phyloP scores from a whole-genome alignment of 2,888 invertebrate genomes.

The Nephrotoma appendiculata region DNA sequence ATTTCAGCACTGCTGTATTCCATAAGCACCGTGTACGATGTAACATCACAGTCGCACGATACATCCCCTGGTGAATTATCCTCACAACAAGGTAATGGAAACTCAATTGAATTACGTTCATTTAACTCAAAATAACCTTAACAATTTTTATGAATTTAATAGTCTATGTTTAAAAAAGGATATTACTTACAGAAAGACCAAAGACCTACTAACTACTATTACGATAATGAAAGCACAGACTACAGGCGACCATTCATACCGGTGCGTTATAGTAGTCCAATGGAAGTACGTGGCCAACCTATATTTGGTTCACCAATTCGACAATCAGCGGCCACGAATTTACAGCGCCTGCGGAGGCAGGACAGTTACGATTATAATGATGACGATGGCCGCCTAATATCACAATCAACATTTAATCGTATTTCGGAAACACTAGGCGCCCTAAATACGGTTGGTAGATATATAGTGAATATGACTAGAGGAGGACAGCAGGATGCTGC shows the following conservation, averaged over 20 bases:
- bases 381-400: conserved; percentile 38
- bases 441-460: conserved; percentile 71
- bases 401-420: conserved; percentile 43
- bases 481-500: conserved; percentile 28
- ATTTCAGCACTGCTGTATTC: neutral
- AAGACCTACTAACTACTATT: neutral
- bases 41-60: neutral
- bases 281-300: neutral
- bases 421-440: conserved; percentile 59
- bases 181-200: neutral
- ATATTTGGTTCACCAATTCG: neutral
- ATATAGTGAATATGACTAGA: conserved; percentile 67
- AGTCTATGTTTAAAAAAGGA: conserved; percentile 3
- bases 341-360: neutral
- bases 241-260: neutral
- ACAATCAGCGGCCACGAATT: neutral
- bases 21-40: neutral
- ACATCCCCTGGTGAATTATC: neutral
- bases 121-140: neutral
- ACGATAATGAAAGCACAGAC: neutral
- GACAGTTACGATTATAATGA: conserved; percentile 16
- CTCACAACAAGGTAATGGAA: neutral
- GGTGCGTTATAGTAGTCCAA: neutral
- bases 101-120: neutral
- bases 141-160: neutral